Conservation (phyloP, 2,113 vertebrate genomes). For the Balaenoptera acutorostrata region DNA sequence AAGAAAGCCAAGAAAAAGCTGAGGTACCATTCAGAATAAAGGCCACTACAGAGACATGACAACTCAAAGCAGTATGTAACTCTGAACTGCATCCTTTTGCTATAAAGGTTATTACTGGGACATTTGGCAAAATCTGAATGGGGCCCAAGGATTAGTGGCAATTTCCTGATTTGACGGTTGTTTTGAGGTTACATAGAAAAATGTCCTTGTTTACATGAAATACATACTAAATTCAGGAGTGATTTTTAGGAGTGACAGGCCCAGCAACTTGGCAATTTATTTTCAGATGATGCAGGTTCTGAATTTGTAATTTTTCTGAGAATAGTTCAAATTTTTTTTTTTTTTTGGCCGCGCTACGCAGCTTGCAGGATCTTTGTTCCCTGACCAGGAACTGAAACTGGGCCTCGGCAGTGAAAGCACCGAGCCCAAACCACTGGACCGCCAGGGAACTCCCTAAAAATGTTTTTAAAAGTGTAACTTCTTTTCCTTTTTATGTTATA, state of each 20-base stretch:
- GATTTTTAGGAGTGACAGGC: background rate
- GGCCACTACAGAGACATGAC: background rate
- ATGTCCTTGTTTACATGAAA: background rate
- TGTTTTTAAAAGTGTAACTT: background rate
- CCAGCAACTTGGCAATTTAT: background rate
- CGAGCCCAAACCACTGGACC: background rate
- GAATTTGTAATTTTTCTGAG: background rate
- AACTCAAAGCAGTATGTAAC: background rate
- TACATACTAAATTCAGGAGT: background rate
- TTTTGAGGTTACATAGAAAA: background rate
- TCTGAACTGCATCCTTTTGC: background rate
- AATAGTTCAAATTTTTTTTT: background rate
- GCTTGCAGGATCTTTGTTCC: background rate
- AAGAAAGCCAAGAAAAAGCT: background rate
- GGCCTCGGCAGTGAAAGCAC: rapidly evolving
- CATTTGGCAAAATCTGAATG: background rate
- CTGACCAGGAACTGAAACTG: rapidly evolving
- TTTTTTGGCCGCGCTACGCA: background rate
- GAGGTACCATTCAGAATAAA: background rate
- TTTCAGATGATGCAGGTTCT: background rate
- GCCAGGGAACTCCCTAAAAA: background rate
- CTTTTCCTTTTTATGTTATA: background rate
- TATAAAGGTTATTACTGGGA: background rate
- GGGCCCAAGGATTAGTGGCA: background rate
- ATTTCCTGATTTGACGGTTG: background rate